Conservation (phyloP, 1,140 invertebrate genomes). For the Episyrphus balteatus region DNA sequence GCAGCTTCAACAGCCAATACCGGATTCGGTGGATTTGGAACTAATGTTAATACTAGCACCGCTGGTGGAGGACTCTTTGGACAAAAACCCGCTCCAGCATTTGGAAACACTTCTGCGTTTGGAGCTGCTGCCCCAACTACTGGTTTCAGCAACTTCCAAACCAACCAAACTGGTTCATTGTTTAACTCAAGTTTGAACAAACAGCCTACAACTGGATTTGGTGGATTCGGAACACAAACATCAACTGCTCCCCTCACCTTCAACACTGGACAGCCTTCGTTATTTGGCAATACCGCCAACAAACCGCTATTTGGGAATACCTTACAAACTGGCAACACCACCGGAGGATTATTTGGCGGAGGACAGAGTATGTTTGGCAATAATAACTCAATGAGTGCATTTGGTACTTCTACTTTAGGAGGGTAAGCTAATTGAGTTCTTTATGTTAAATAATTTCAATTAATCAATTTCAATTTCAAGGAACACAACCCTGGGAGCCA, state of each 20-base stretch:
- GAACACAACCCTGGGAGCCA: conserved; percentile 9
- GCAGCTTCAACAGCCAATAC: conserved; percentile 33
- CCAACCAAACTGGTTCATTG: conserved; percentile 37
- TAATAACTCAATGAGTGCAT: conserved; percentile 14
- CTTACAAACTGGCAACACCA: conserved; percentile 11
- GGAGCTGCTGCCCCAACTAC: conserved; percentile 12
- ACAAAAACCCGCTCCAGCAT: conserved; percentile 27
- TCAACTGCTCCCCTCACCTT: conserved; percentile 33
- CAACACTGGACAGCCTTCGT: conserved; percentile 36
- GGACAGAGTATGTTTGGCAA: conserved; percentile 14
- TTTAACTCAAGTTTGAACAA: conserved; percentile 43
- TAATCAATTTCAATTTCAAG: conserved; percentile 13
- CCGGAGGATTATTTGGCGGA: conserved; percentile 37
- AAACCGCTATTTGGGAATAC: conserved; percentile 32
- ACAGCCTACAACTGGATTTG: conserved; percentile 37
- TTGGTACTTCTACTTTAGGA: conserved; percentile 5
- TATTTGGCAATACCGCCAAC: conserved; percentile 21
- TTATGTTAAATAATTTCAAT: neutral
- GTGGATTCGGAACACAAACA: conserved; percentile 28
- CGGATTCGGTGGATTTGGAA: conserved; percentile 39
- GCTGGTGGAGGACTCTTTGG: conserved; percentile 27
- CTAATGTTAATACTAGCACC: conserved; percentile 22
- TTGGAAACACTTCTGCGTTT: conserved; percentile 22
- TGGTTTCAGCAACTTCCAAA: conserved; percentile 24
- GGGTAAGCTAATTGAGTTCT: conserved; percentile 1